Evolutionary conservation across 2,888 invertebrate species (phyloP), one percentile per base, ranked within the genome.

Genomic region (Thereva unica): DNA sequence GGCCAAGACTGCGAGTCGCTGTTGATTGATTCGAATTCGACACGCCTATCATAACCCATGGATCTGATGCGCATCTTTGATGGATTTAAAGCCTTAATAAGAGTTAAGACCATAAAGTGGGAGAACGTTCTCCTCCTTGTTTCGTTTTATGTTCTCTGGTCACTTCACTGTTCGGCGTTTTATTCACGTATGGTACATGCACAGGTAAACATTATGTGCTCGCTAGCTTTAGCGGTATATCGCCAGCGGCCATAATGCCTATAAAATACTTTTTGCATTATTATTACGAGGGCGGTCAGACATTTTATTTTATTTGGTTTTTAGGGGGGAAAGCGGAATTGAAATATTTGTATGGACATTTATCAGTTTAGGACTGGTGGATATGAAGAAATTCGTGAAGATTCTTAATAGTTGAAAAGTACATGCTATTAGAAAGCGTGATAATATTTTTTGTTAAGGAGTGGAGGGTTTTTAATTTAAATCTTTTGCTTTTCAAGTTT

Each of bases 21-120:
- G 63, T 71, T 73, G 73, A 73, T 73, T 73, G 72, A 73, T 73
- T 71, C 71, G 65, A 71, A 71, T 67, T 64, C 69, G 73, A 70
- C 71, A 72, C 73, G 73, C 73, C 73, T 70, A 71, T 71, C 69
- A 71, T 64, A 70, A 49, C 65, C 56, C 56, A 40, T 56, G 54
- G 50, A 65, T 56, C 56, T 56, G 49, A 55, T 64, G 64, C 64
- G 54, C 35, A 53, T 64, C 61, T 64, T 64, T 52, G 53, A 64
- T 64, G 64, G 53, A 64, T 64, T 41, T 49, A 64, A 53, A 64
- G 64, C 64, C 64, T 64, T 64, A 64, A 64, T 64, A 64, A 64
- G 44, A 64, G 42, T 64, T 64, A 64, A 53, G 53, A 64, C 50
- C 53, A 64, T 64, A 64, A 64, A 64, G 49, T 50, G 42, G 53